Base-by-base conservation (phyloP, 2,113 vertebrate genomes). In the Callocephalon fimbriatum region DNA sequence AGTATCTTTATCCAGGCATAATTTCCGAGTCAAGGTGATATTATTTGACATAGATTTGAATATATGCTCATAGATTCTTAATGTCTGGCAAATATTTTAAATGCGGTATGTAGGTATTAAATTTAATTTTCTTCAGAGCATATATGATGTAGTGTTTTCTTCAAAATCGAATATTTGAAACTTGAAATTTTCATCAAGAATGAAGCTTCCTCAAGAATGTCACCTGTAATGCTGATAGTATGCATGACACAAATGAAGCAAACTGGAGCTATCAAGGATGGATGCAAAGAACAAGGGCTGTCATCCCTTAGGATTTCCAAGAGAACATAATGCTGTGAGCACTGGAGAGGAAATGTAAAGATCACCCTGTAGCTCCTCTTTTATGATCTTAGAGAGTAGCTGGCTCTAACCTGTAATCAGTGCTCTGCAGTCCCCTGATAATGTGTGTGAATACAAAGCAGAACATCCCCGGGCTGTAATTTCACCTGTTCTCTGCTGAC, bases 161-260 rank as follows among this genome's bases (percentile, higher is more conserved):
- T 93, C 47, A 42, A 54, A 78, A 87, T 0, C 20, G 12, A n/a
- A 71, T 62, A 18, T 13, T 18, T 42, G 26, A 73, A 86, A 76
- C 83, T 40, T 31, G 23, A 63, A 66, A 53, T 58, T 81, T 84
- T 89, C 54, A 40, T 88, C 63, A 66, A 74, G 50, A 80, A 50
- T 48, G n/a, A 8, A 80, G 31, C 19, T 77, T 0, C 56, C 32
- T n/a, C 32, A n/a, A 58, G 0, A 5, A 25, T 86, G 3, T 70
- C 19, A 25, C 13, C 10, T 70, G n/a, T 74, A 68, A 53, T 70
- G 23, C 31, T 45, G 58, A 44, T 13, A 61, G 25, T 25, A 21
- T 44, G 9, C 44, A 68, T 31, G 35, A 70, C n/a, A 56, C 15
- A 73, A 76, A 86, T 8, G 12, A 13, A 68, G 20, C 12, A 73